Conservation (phyloP, 2,797 vertebrate species). For the Myripristis murdjan region DNA sequence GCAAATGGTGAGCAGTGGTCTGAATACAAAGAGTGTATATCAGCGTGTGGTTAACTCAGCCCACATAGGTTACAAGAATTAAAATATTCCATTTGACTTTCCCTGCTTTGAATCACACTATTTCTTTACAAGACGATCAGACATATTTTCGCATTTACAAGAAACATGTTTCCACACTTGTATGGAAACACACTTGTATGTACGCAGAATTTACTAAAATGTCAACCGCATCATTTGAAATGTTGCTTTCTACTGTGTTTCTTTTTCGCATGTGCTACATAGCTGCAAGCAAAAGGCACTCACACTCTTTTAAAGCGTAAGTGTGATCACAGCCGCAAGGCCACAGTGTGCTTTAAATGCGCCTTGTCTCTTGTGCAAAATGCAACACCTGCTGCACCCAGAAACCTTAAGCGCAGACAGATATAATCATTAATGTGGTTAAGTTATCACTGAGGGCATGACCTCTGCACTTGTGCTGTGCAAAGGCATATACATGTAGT, state of each 20-base stretch:
- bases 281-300: slow-evolving; percentile 8
- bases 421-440: neutral
- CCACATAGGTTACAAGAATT: neutral
- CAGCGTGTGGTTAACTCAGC: neutral
- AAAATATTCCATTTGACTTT: neutral
- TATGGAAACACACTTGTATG: too few species aligned
- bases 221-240: neutral
- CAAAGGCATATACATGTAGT: neutral
- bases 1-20: neutral
- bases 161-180: too few species aligned
- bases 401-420: slow-evolving; percentile 8
- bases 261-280: neutral
- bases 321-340: neutral
- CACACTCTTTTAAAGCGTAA: slow-evolving; percentile 21
- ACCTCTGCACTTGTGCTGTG: neutral
- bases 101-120: neutral
- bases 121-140: too few species aligned
- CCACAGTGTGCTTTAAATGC: slow-evolving; percentile 23
- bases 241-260: neutral
- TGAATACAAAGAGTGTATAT: neutral
- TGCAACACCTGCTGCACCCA: slow-evolving; percentile 70
- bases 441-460: neutral
- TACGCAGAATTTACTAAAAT: neutral
- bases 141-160: too few species aligned
- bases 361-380: slow-evolving; percentile 7